Base-by-base conservation (phyloP, 2,888 invertebrate species). In the Eupithecia centaureata region DNA sequence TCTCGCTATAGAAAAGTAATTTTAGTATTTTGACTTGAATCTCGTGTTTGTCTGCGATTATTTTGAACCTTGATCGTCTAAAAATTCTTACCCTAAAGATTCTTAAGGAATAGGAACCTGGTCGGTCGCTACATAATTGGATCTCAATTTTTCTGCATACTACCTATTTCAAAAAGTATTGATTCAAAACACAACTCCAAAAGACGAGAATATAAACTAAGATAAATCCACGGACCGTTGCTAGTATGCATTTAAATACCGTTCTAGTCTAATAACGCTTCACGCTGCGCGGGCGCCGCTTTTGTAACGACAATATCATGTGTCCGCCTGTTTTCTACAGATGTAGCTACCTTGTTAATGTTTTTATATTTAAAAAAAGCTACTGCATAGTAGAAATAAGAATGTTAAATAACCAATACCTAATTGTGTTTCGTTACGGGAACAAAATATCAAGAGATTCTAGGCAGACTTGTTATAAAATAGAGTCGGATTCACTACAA, bases 251-350 rank as follows among this genome's bases (percentile, higher is more conserved):
- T 68, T 66, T 64, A 70, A 66, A 72, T 73, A 73, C 66, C 80
- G 86, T 87, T 86, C 85, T 82, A 84, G 74, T 86, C 87, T 87
- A 80, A 82, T 88, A 86, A 85, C 81, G 79, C 83, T 85, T 87
- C 84, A 86, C 85, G 85, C 81, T 78, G 83, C 82, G 80, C 79
- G 77, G 74, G 75, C 79, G 79, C 81, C 68, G 74, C 76, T 75
- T 72, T 76, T 72, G 75, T 79, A 75, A 76, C 73, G 74, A 74
- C 78, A 70, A 71, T 77, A 79, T 82, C 80, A 72, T 67, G 76
- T 80, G 79, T 78, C 80, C 72, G 73, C 68, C 63, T 57, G 74
- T 76, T 76, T 75, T 76, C 75, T 74, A 75, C 66, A 73, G 73
- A 73, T 71, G 68, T 70, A 70, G 70, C 68, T 72, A 64, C 32